Conservation (phyloP, 2,888 invertebrate species). For the Tanytarsus gracilentus region DNA sequence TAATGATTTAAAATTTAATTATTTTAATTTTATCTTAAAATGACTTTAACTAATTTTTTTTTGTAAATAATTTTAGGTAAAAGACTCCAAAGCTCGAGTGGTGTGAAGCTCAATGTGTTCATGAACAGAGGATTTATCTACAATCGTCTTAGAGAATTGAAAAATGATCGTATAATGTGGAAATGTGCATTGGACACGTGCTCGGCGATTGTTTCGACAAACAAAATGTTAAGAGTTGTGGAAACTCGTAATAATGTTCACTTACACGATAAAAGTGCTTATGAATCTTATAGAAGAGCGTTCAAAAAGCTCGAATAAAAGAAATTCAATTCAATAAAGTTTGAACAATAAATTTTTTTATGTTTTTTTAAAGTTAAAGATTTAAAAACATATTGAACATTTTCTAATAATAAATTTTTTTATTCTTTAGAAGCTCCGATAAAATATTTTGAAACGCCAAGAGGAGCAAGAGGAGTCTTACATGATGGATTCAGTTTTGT, state of each 20-base stretch:
- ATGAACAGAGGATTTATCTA: slow-evolving; percentile 18
- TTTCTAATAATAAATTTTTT: background rate
- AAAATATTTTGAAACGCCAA: slow-evolving; percentile 13
- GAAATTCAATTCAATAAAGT: background rate
- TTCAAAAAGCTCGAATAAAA: background rate
- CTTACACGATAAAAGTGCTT: slow-evolving; percentile 18
- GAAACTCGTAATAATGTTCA: slow-evolving; percentile 6
- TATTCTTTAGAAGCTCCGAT: background rate
- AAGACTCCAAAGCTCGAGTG: background rate
- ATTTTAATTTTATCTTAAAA: too few relatives aligned
- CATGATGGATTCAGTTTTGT: slow-evolving; percentile 11
- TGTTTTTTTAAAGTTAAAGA: background rate
- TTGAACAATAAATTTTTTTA: background rate
- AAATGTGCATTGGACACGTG: slow-evolving; percentile 18
- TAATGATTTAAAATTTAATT: too few relatives aligned
- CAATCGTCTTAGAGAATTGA: background rate
- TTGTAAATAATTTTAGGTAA: background rate
- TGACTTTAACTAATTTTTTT: background rate
- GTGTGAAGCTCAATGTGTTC: background rate
- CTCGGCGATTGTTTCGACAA: background rate
- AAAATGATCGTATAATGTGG: slow-evolving; percentile 1
- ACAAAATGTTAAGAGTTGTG: slow-evolving; percentile 3
- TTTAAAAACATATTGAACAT: background rate
- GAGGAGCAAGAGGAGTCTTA: slow-evolving; percentile 13
- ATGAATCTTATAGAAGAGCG: background rate